A percentile compares a stretch with the other conserved stretches of the same genome.
phyloP scores from a whole-genome alignment of 2,113 vertebrate genomes.

The Pseudopodoces humilis region DNA sequence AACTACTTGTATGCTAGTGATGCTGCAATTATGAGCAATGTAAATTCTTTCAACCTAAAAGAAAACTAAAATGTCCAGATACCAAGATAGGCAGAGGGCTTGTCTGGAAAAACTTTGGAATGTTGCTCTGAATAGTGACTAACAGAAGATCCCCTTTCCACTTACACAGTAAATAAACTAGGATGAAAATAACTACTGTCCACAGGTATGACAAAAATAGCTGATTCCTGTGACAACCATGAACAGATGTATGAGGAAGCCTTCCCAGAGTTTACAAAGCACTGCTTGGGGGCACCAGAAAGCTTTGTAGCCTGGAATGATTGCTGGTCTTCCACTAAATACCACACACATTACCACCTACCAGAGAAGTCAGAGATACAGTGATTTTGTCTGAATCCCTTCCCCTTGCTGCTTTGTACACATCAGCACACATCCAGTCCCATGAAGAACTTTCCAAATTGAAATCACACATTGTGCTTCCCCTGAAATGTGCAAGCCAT shows the following conservation, averaged over 20 bases:
- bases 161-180: background rate
- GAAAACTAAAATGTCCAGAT: background rate
- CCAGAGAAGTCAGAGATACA: background rate
- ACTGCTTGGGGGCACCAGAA: conserved; percentile 3
- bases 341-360: conserved; percentile 45
- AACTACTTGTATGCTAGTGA: background rate
- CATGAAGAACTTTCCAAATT: background rate
- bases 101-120: background rate
- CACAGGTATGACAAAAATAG: conserved; percentile 10
- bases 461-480: conserved; percentile 12
- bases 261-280: background rate
- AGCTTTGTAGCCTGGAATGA: background rate
- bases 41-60: background rate
- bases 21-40: background rate
- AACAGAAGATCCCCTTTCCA: background rate
- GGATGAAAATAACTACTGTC: conserved; percentile 6
- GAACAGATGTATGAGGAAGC: background rate
- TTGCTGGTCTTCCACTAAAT: background rate
- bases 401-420: background rate
- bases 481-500: conserved; percentile 62
- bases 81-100: background rate
- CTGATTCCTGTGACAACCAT: background rate
- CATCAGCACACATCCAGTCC: background rate
- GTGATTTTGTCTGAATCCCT: background rate
- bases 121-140: background rate